Percentiles rank a stretch among this genome's conserved stretches.
Conservation (phyloP, 2,797 vertebrate species). For the Amblyopsis hoosieri region DNA sequence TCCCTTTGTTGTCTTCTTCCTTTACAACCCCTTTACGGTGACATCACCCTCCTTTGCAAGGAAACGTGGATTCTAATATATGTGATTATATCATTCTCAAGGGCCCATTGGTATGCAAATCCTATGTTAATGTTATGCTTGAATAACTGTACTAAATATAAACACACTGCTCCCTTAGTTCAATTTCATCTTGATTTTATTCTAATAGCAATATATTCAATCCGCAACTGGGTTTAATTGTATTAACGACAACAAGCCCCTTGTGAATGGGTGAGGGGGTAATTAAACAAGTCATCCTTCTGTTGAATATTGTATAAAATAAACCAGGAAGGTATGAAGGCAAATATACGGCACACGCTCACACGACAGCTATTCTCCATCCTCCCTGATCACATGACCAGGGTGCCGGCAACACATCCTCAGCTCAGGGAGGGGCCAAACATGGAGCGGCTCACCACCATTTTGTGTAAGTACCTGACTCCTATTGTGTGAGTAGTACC, state of each 20-base stretch:
- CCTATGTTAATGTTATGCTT: conserved; percentile 1
- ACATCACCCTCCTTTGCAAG: conserved; percentile 26
- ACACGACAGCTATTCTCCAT: conserved; percentile 58
- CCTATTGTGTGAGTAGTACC: conserved; percentile 69
- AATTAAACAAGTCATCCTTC: background rate
- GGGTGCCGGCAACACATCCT: conserved; percentile 71
- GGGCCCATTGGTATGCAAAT: conserved; percentile 1
- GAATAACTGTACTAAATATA: conserved; percentile 4
- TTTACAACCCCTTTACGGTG: conserved; percentile 24
- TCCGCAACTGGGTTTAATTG: background rate
- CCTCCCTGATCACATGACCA: conserved; percentile 75
- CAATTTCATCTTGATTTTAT: too few species aligned
- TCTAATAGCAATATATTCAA: too few species aligned
- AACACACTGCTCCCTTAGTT: too few species aligned
- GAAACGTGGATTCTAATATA: conserved; percentile 13
- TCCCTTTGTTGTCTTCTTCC: conserved; percentile 3
- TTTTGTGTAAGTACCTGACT: conserved; percentile 81
- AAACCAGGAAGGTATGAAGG: conserved; percentile 53
- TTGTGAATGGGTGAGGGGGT: too few species aligned
- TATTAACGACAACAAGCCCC: too few species aligned
- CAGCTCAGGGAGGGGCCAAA: conserved; percentile 66
- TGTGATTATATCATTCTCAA: conserved; percentile 2
- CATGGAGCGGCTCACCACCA: conserved; percentile 71
- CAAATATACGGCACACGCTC: conserved; percentile 52
- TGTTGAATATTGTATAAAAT: conserved; percentile 26